Conservation (phyloP, 2,113 vertebrate genomes). For the Neogale vison region DNA sequence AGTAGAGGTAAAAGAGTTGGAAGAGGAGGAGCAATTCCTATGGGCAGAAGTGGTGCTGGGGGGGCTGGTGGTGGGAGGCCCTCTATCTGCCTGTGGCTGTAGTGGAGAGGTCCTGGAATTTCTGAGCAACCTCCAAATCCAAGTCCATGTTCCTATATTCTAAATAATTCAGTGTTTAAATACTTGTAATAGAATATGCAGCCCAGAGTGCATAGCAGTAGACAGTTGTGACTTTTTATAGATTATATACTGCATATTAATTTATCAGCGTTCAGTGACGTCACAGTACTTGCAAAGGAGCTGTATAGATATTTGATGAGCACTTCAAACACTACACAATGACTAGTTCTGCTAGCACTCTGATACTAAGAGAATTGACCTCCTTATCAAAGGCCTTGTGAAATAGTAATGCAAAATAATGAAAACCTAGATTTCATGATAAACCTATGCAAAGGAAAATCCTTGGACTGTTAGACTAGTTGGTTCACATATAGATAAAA, state of each 20-base stretch:
- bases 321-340: not conserved
- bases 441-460: not conserved
- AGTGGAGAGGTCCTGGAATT: slow-evolving; percentile 69
- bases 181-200: not conserved
- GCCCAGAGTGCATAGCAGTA: not conserved
- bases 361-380: not conserved
- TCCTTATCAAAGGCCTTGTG: not conserved
- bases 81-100: slow-evolving; percentile 74
- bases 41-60: slow-evolving; percentile 80
- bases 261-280: not conserved
- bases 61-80: slow-evolving; percentile 69
- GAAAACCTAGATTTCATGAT: not conserved
- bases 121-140: not conserved
- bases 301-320: not conserved
- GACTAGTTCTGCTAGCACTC: not conserved
- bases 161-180: not conserved
- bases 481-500: not conserved
- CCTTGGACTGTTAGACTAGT: not conserved
- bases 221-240: not conserved
- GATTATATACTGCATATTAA: not conserved
- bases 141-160: not conserved
- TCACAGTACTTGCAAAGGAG: not conserved
- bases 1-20: slow-evolving; percentile 82
- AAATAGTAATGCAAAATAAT: not conserved
- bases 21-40: slow-evolving; percentile 80